Percentiles rank a stretch among this genome's conserved stretches.
These are phyloP conservation scores for Tenthredo livida DNA, from an alignment of 2,888 invertebrate species.

Conservation along the genomic window DNA sequence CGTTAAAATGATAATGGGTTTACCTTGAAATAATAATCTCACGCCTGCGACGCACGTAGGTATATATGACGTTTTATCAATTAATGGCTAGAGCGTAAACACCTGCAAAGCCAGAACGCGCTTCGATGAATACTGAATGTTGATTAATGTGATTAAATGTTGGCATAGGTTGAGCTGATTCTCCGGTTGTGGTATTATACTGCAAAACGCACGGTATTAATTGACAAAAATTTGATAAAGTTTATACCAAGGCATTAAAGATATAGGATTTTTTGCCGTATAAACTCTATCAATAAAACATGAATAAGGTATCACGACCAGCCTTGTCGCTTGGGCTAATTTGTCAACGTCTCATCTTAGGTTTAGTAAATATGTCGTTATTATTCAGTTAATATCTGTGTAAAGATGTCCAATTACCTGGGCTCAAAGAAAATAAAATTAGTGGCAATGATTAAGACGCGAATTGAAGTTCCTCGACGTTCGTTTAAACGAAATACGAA, in stretches of 20 bases:
- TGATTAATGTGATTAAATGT: conserved; percentile 16
- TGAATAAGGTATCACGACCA: background rate
- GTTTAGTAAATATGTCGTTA: background rate
- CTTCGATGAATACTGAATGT: conserved; percentile 26
- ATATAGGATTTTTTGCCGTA: too few relatives aligned
- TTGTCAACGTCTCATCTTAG: background rate
- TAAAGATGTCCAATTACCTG: background rate
- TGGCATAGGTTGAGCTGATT: background rate
- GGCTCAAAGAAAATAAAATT: background rate
- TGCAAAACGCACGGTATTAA: background rate
- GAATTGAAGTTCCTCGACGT: background rate
- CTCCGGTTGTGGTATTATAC: background rate
- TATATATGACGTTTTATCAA: background rate
- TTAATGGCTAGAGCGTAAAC: background rate
- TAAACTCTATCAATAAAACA: background rate
- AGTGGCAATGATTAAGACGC: background rate
- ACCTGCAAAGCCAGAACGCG: background rate
- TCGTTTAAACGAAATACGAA: background rate
- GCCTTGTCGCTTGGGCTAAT: background rate
- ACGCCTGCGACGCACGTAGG: background rate
- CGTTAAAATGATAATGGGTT: background rate
- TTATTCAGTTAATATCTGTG: background rate
- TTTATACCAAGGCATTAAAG: background rate
- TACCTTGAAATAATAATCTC: conserved; percentile 1
- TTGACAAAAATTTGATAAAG: background rate